These are phyloP conservation scores for Argentina silus DNA, from an alignment of 2,797 vertebrate genomes.

Conservation along the genomic window DNA sequence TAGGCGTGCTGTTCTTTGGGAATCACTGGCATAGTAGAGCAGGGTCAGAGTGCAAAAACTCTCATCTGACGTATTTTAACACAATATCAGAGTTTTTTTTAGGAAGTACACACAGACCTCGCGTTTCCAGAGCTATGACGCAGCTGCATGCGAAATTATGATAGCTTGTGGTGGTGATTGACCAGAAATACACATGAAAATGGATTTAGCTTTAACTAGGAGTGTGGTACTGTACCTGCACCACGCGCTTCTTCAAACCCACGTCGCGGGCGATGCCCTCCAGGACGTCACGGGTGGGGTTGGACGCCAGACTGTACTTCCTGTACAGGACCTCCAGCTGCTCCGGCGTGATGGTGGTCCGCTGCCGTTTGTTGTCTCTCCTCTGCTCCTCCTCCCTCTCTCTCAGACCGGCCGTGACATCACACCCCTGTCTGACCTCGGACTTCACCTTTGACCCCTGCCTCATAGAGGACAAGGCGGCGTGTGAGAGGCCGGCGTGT, in stretches of 20 bases:
- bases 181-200: no score
- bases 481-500: constrained; percentile 79
- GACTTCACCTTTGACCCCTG: constrained; percentile 91
- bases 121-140: no score
- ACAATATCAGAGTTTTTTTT: no score
- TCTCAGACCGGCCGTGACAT: constrained; percentile 72
- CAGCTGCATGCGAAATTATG: no score
- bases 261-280: constrained; percentile 98
- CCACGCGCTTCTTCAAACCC: constrained; percentile 96
- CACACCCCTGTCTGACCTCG: constrained; percentile 79
- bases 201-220: not conserved
- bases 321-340: constrained; percentile 98
- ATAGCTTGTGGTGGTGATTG: no score
- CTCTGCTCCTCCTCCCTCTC: constrained; percentile 93
- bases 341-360: constrained; percentile 98
- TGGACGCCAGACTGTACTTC: constrained; percentile 96
- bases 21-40: no score
- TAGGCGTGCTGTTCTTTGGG: no score
- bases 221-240: constrained; percentile 82
- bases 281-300: constrained; percentile 96
- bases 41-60: no score
- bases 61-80: no score
- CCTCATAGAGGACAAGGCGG: constrained; percentile 86
- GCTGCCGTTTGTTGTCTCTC: constrained; percentile 95
- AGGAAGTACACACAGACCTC: no score